Evolutionary conservation across 2,888 invertebrate genomes (phyloP), one percentile per base, ranked within the genome.

Genomic region (Papilio protenor): DNA sequence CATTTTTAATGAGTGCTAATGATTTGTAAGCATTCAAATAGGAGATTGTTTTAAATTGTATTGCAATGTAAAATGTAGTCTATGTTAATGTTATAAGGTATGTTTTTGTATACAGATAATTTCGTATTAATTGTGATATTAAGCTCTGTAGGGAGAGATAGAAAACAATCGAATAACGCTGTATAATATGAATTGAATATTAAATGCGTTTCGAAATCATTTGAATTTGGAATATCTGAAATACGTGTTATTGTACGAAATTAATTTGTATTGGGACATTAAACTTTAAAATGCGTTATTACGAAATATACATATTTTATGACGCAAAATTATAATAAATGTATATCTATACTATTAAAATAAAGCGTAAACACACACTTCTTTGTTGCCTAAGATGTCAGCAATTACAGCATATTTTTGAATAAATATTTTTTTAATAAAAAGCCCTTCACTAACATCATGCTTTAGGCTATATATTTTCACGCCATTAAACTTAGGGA

Each of bases 111-210:
- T 21, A 18, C 0, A 45, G 2, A 14, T 55, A n/a, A 45, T 59
- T 61, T 33, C 21, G 12, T 45, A 55, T 27, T 40, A 40, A 49
- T 74, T 59, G 61, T 71, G 75, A 71, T 59, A 77, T 75, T 55
- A 71, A n/a, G n/a, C 61, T 40, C 70, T 47, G 21, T 18, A 18
- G 74, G 74, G 74, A 52, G 74, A 52, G 21, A 70, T 71, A 71
- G 70, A 71, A 77, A 77, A 77, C 77, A 77, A 77, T 77, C 74
- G 61, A 70, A n/a, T 70, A 57, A 69, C 57, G n/a, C 49, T n/a
- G 33, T 40, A 27, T 71, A 40, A 74, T 59, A 75, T 75, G 74
- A 74, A 75, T 77, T 74, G 74, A 77, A 74, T 55, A 74, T 74
- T 73, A 47, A 73, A 73, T 73, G 73, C 55, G 55, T 14, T 64